phyloP scores from a whole-genome alignment of 2,113 vertebrate genomes.

The Pygoscelis adeliae region DNA sequence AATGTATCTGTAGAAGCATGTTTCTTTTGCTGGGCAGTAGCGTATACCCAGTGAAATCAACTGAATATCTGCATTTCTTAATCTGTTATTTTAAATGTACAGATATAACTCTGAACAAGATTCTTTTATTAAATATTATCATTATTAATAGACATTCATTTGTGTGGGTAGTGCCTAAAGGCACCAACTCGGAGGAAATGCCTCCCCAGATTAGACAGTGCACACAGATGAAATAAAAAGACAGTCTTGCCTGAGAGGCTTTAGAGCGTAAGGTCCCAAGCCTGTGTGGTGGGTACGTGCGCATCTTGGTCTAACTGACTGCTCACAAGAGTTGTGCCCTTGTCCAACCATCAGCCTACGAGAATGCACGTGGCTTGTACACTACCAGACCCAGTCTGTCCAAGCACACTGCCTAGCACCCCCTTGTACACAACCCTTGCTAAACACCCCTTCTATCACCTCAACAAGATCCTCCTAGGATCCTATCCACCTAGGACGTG shows the following conservation, averaged over 20 bases:
- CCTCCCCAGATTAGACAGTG: not conserved
- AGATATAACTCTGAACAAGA: not conserved
- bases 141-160: constrained; percentile 43
- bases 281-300: rapidly evolving
- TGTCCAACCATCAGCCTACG: not conserved
- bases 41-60: not conserved
- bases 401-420: not conserved
- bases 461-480: not conserved
- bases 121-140: constrained; percentile 33
- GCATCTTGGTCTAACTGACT: not conserved
- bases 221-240: not conserved
- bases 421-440: not conserved
- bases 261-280: not conserved
- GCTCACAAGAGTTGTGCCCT: not conserved
- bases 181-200: not conserved
- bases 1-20: not conserved
- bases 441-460: not conserved
- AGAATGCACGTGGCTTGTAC: not conserved
- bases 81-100: not conserved
- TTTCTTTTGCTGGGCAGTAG: not conserved
- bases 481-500: not conserved
- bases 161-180: constrained; percentile 26
- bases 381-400: not conserved
- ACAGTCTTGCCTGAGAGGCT: not conserved
- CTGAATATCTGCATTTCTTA: not conserved